Evolutionary conservation across 2,888 invertebrate genomes (phyloP).

Genomic region (Prosapia bicincta): DNA sequence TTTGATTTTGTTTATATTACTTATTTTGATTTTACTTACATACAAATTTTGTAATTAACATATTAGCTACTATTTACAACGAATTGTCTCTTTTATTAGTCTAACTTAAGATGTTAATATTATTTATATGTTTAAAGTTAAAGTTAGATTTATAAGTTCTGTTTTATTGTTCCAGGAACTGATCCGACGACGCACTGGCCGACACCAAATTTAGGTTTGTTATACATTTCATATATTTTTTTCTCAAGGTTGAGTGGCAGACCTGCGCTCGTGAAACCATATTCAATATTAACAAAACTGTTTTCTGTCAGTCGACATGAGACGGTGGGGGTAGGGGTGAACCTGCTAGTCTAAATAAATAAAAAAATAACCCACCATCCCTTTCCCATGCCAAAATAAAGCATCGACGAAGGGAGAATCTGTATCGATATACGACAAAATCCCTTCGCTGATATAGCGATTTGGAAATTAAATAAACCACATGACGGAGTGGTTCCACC

Average conservation of each 20-base stretch:
- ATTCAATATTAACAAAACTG: background rate
- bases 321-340: background rate
- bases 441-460: background rate
- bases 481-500: background rate
- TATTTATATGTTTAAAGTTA: too few relatives aligned
- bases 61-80: too few relatives aligned
- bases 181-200: background rate
- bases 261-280: background rate
- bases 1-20: too few relatives aligned
- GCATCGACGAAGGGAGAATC: background rate
- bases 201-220: background rate
- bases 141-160: background rate
- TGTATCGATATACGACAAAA: background rate
- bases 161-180: background rate
- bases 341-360: constrained; percentile 2
- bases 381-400: background rate
- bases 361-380: background rate
- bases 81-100: too few relatives aligned
- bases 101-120: too few relatives aligned
- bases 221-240: background rate
- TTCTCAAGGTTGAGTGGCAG: background rate
- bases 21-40: too few relatives aligned
- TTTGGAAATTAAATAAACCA: background rate
- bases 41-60: too few relatives aligned
- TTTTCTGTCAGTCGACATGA: background rate